Percentiles rank a stretch among this genome's conserved stretches.
These are phyloP conservation scores for Petrocephalus zakoni DNA, from an alignment of 2,113 vertebrate genomes.

Conservation along the genomic window DNA sequence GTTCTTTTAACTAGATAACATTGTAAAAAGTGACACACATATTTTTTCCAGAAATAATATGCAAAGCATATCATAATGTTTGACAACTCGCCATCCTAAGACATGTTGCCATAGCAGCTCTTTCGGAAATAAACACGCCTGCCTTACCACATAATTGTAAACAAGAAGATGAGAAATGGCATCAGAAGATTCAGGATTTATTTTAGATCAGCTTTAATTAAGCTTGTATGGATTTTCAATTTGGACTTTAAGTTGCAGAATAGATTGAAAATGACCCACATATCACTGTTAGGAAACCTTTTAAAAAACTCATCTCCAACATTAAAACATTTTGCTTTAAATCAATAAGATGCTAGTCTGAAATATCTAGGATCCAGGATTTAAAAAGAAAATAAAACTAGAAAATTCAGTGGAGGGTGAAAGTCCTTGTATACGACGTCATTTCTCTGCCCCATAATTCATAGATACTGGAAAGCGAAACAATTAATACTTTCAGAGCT, in stretches of 20 bases:
- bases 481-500: neutral
- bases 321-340: slow-evolving; percentile 70
- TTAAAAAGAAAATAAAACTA: slow-evolving; percentile 39
- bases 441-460: slow-evolving; percentile 33
- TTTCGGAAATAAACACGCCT: slow-evolving; percentile 13
- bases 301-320: slow-evolving; percentile 71
- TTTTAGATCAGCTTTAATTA: slow-evolving; percentile 64
- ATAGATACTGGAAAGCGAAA: neutral
- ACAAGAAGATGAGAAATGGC: slow-evolving; percentile 30
- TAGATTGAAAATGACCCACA: slow-evolving; percentile 63
- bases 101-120: neutral
- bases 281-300: slow-evolving; percentile 64
- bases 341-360: slow-evolving; percentile 66
- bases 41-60: neutral
- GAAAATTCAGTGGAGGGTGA: slow-evolving; percentile 42
- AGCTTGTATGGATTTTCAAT: slow-evolving; percentile 71
- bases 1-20: neutral
- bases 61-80: neutral
- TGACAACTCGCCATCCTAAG: neutral
- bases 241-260: slow-evolving; percentile 61
- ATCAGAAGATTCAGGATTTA: slow-evolving; percentile 57
- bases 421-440: slow-evolving; percentile 54
- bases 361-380: slow-evolving; percentile 52
- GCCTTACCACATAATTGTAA: slow-evolving; percentile 43
- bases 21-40: neutral